These are phyloP conservation scores for Ameiurus melas DNA, from an alignment of 2,113 vertebrate species.

Conservation along the genomic window DNA sequence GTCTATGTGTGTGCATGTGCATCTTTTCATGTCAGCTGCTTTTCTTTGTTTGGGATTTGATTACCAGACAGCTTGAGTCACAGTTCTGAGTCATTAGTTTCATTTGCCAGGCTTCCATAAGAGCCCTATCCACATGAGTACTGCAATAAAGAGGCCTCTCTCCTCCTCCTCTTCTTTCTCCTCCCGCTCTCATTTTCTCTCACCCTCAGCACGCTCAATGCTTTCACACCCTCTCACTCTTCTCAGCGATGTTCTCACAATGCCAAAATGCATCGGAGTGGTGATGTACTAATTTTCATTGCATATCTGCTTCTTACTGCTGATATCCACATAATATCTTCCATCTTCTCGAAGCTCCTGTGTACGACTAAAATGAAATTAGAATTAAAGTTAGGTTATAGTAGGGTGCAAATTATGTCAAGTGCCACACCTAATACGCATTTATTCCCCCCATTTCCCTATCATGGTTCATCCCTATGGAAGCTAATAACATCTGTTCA, in stretches of 20 bases:
- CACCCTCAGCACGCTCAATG: constrained; percentile 6
- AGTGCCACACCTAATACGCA: background rate
- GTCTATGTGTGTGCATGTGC: constrained; percentile 10
- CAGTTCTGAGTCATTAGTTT: constrained; percentile 75
- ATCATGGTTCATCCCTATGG: constrained; percentile 3
- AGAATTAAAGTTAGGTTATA: background rate
- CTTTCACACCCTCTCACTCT: constrained; percentile 29
- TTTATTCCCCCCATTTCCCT: background rate
- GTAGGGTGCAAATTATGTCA: background rate
- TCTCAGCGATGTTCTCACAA: constrained; percentile 35
- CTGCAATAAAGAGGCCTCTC: constrained; percentile 54
- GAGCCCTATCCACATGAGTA: constrained; percentile 65
- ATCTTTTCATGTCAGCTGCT: constrained; percentile 50
- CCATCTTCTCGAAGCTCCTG: background rate
- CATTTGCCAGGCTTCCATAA: constrained; percentile 63
- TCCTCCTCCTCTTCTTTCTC: constrained; percentile 48
- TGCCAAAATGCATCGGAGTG: constrained; percentile 23
- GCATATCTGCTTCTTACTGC: constrained; percentile 22
- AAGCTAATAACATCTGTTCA: constrained; percentile 22
- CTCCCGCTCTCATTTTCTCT: constrained; percentile 22
- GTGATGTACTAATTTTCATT: constrained; percentile 45
- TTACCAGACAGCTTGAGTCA: constrained; percentile 73
- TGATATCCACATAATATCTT: constrained; percentile 15
- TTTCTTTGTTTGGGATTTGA: constrained; percentile 57
- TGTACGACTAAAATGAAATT: background rate